Evolutionary conservation across 1,140 invertebrate species (phyloP).

Genomic region (Gonatopus flavifemur): DNA sequence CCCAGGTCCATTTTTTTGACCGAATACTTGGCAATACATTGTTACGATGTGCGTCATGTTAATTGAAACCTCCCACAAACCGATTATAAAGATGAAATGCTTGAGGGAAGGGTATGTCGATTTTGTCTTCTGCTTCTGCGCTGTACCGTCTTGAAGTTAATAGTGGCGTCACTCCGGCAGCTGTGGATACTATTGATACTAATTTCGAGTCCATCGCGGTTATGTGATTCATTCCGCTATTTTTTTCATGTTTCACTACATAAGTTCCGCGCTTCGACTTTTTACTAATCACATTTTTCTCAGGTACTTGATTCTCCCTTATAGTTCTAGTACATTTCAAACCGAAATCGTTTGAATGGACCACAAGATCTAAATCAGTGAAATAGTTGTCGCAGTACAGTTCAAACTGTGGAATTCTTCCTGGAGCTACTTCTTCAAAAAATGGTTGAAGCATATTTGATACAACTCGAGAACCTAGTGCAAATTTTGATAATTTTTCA

Average conservation of each 20-base stretch:
- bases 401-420: slow-evolving; percentile 8
- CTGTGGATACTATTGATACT: no score
- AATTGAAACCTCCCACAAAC: not conserved
- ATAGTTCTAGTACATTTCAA: no score
- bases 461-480: slow-evolving; percentile 14
- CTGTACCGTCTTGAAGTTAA: not conserved
- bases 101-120: not conserved
- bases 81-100: not conserved
- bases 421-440: slow-evolving; percentile 6
- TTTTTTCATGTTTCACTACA: slow-evolving; percentile 8
- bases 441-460: slow-evolving; percentile 14
- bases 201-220: slow-evolving; percentile 19
- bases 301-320: slow-evolving; percentile 11
- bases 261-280: slow-evolving; percentile 2
- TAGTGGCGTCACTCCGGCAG: not conserved
- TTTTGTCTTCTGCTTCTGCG: not conserved
- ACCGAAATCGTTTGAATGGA: slow-evolving; percentile 10
- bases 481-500: slow-evolving; percentile 12
- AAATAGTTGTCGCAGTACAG: slow-evolving; percentile 16
- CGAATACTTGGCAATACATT: not conserved
- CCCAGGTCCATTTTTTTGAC: slow-evolving; percentile 2
- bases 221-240: slow-evolving; percentile 16
- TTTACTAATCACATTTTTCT: slow-evolving; percentile 9
- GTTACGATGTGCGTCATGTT: not conserved
- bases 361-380: slow-evolving; percentile 14